Conservation (phyloP, 2,113 vertebrate species). For the Hystrix brachyura region DNA sequence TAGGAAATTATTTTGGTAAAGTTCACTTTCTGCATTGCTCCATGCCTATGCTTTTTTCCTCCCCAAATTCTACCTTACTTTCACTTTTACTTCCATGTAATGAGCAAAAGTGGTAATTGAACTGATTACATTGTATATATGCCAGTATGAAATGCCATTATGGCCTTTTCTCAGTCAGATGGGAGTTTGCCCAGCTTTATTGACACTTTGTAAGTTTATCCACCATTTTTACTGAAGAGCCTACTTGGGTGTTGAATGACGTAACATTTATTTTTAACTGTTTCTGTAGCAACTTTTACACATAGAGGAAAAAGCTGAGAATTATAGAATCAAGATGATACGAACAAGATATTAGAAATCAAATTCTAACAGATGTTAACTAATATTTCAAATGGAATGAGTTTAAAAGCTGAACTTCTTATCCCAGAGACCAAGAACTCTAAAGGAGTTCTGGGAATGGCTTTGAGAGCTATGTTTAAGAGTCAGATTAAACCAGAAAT, state of each 20-base stretch:
- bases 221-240: constrained; percentile 25
- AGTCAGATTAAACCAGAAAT: not conserved
- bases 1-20: constrained; percentile 47
- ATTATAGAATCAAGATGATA: constrained; percentile 4
- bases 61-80: not conserved
- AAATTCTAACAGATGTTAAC: constrained; percentile 33
- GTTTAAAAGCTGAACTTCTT: constrained; percentile 42
- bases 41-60: not conserved
- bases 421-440: not conserved
- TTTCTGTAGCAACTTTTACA: constrained; percentile 50
- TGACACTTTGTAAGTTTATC: constrained; percentile 29
- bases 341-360: constrained; percentile 31
- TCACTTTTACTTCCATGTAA: not conserved
- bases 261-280: constrained; percentile 63
- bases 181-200: constrained; percentile 39
- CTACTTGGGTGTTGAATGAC: constrained; percentile 53
- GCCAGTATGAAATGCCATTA: not conserved
- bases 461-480: not conserved
- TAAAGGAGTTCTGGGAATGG: not conserved
- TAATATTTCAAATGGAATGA: constrained; percentile 12
- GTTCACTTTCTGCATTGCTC: not conserved
- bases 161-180: not conserved
- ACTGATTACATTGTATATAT: not conserved
- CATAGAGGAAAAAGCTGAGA: constrained; percentile 46
- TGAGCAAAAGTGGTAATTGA: not conserved